Base-by-base conservation (phyloP, 2,888 invertebrate species). In the Alcis repandata region DNA sequence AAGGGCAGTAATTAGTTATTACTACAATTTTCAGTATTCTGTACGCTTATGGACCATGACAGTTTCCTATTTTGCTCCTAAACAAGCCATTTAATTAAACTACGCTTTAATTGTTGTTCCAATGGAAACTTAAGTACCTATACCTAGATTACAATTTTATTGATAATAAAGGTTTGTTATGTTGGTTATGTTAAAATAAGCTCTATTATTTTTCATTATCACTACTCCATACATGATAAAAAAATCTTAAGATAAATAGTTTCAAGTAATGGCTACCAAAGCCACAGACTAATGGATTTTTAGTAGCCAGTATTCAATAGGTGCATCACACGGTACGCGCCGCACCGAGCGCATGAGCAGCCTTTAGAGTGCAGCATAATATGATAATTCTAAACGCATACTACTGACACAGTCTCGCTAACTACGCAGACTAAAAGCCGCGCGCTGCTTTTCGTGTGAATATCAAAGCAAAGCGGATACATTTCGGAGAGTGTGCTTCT, bases 381-480 rank as follows among this genome's bases (percentile, higher is more conserved):
- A n/a, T n/a, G n/a, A n/a, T n/a, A n/a, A n/a, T n/a, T n/a, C n/a
- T n/a, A n/a, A n/a, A n/a, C n/a, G n/a, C n/a, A n/a, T n/a, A n/a
- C n/a, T n/a, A n/a, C n/a, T n/a, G n/a, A n/a, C n/a, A n/a, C n/a
- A n/a, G n/a, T n/a, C n/a, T n/a, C n/a, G n/a, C n/a, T n/a, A n/a
- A n/a, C n/a, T n/a, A n/a, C n/a, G n/a, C n/a, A n/a, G n/a, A n/a
- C n/a, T n/a, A n/a, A n/a, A n/a, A n/a, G n/a, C n/a, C n/a, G n/a
- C n/a, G n/a, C n/a, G n/a, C n/a, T n/a, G n/a, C n/a, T 13, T 38
- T 38, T 38, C 2, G 38, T 3, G 13, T 13, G 13, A 38, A n/a
- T 38, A 3, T 38, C 38, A 38, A 38, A 38, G 3, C 38, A 61
- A 63, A 66, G n/a, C n/a, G n/a, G n/a, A n/a, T n/a, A n/a, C n/a